These are phyloP conservation scores for Galeruca laticollis DNA, from an alignment of 2,888 invertebrate genomes.

Conservation along the genomic window DNA sequence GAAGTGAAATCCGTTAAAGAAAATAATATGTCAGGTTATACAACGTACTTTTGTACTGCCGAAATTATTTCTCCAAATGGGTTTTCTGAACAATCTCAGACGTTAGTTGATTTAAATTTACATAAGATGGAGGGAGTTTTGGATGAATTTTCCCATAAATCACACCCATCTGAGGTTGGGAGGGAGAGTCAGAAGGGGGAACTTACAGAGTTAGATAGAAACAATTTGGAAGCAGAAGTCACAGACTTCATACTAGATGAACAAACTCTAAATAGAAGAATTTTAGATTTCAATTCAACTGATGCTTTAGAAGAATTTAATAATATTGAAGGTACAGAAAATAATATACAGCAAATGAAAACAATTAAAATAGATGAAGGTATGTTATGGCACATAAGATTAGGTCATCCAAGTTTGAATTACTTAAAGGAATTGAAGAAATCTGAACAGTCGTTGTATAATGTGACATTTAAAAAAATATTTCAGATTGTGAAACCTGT, in stretches of 20 bases:
- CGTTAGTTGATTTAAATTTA: background rate
- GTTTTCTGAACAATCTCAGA: slow-evolving; percentile 34
- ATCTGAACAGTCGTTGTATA: slow-evolving; percentile 39
- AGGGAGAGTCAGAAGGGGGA: too few relatives aligned
- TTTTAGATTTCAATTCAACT: slow-evolving; percentile 17
- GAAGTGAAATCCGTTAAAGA: too few relatives aligned
- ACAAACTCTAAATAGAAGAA: slow-evolving; percentile 16
- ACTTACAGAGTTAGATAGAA: too few relatives aligned
- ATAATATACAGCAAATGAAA: too few relatives aligned
- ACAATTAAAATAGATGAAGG: too few relatives aligned
- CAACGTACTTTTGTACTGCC: too few relatives aligned
- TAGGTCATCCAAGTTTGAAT: slow-evolving; percentile 48
- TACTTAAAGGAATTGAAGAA: slow-evolving; percentile 49
- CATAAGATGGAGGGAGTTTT: background rate
- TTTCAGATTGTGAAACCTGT: too few relatives aligned
- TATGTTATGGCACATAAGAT: too few relatives aligned
- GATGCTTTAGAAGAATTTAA: slow-evolving; percentile 22
- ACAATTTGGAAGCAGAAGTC: too few relatives aligned
- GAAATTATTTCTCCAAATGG: slow-evolving; percentile 39
- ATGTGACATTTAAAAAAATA: slow-evolving; percentile 46
- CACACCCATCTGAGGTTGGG: too few relatives aligned
- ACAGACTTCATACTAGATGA: slow-evolving; percentile 11
- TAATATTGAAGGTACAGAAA: too few relatives aligned
- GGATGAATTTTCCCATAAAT: slow-evolving; percentile 1
- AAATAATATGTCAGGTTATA: too few relatives aligned